phyloP scores from a whole-genome alignment of 2,113 vertebrate genomes.

The Notothenia rossii region DNA sequence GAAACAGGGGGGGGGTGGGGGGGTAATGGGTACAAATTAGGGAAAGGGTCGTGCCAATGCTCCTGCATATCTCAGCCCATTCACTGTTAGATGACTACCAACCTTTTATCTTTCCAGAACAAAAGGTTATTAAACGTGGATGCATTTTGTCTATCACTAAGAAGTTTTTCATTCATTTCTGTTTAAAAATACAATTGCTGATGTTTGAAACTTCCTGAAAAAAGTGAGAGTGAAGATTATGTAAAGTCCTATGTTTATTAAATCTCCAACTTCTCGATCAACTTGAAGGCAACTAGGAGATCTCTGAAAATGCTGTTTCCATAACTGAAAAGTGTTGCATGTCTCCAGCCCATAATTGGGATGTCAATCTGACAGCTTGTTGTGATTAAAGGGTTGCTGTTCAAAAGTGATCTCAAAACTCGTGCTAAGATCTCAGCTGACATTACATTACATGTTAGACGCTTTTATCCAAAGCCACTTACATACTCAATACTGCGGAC shows the following conservation, averaged over 20 bases:
- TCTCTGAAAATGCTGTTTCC: too few relatives aligned
- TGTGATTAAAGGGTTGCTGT: background rate
- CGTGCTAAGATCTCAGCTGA: background rate
- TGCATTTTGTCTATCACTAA: background rate
- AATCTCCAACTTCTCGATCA: background rate
- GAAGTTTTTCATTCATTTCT: background rate
- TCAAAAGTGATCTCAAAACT: background rate
- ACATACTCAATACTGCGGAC: too few relatives aligned
- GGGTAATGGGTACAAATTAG: slow-evolving; percentile 51
- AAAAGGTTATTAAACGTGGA: background rate
- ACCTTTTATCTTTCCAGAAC: background rate
- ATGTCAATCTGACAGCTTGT: background rate
- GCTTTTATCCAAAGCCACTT: background rate
- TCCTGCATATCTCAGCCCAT: slow-evolving; percentile 9
- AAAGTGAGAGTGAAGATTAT: too few relatives aligned
- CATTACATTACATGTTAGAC: background rate
- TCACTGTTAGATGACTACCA: background rate
- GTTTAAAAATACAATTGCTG: background rate
- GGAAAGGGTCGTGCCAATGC: slow-evolving; percentile 6
- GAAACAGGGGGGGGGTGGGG: slow-evolving; percentile 16
- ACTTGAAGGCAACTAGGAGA: too few relatives aligned
- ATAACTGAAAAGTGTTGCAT: too few relatives aligned
- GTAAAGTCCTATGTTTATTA: too few relatives aligned
- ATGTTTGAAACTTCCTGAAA: background rate
- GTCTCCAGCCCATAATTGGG: too few relatives aligned